A percentile compares a stretch with the other conserved stretches of the same genome.
phyloP scores from a whole-genome alignment of 2,888 invertebrate species.

The Trissolcus brochymenae region DNA sequence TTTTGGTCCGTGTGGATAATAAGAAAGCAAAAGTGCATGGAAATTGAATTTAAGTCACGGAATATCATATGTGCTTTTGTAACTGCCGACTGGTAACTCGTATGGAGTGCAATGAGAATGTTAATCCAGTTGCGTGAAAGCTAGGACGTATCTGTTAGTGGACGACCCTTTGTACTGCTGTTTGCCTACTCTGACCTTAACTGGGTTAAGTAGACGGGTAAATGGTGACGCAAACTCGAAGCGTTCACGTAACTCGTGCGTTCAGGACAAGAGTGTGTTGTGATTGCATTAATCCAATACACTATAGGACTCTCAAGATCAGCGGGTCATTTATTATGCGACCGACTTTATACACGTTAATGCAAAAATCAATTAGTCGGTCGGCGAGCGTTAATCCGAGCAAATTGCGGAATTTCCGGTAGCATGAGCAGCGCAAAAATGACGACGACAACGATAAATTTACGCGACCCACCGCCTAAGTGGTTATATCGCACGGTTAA shows the following conservation, averaged over 20 bases:
- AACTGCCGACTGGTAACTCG: conserved; percentile 36
- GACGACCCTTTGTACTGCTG: conserved; percentile 47
- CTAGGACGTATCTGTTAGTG: conserved; percentile 43
- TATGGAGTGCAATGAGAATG: conserved; percentile 42
- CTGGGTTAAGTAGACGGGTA: conserved; percentile 47
- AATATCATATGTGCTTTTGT: conserved; percentile 6
- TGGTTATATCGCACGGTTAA: conserved; percentile 23
- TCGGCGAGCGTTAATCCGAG: too few relatives aligned
- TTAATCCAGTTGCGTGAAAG: conserved; percentile 42
- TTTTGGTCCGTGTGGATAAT: too few relatives aligned
- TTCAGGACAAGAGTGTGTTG: conserved; percentile 40
- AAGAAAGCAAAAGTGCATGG: not conserved
- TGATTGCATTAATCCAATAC: conserved; percentile 38
- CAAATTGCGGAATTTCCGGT: too few relatives aligned
- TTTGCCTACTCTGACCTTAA: conserved; percentile 43
- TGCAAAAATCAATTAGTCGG: too few relatives aligned
- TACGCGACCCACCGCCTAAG: not conserved
- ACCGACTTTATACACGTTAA: too few relatives aligned
- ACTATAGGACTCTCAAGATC: too few relatives aligned
- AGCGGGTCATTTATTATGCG: too few relatives aligned
- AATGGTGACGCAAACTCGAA: conserved; percentile 42
- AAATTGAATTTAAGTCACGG: conserved; percentile 6
- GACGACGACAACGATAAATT: conserved; percentile 2
- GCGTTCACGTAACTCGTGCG: conserved; percentile 40
- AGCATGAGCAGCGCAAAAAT: not conserved